Conservation (phyloP, 2,888 invertebrate species). For the Xanthostigma xanthostigma region DNA sequence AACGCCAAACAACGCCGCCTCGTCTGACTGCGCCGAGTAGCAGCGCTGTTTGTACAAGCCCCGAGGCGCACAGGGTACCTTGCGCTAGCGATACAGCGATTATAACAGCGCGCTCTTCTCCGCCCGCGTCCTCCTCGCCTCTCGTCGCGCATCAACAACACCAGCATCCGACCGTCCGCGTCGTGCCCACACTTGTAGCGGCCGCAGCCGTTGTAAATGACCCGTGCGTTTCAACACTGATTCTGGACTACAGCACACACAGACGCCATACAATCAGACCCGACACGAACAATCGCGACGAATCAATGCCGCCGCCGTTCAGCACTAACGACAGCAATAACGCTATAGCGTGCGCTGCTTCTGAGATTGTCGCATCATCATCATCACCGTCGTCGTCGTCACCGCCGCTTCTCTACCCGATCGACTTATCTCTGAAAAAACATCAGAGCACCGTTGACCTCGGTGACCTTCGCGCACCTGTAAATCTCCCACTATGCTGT, state of each 20-base stretch:
- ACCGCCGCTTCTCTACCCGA: constrained; percentile 12
- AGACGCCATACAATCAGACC: constrained; percentile 16
- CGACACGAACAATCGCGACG: constrained; percentile 18
- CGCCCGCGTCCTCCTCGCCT: constrained; percentile 30
- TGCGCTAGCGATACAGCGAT: constrained; percentile 1
- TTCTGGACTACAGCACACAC: constrained; percentile 23
- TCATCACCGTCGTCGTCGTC: constrained; percentile 20
- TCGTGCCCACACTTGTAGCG: constrained; percentile 16
- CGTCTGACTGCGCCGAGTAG: constrained; percentile 3
- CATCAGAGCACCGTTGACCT: constrained; percentile 9
- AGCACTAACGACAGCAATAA: constrained; percentile 16
- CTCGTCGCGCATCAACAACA: constrained; percentile 23
- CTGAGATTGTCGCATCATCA: constrained; percentile 21
- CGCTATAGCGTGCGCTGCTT: constrained; percentile 20
- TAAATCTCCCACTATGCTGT: constrained; percentile 12
- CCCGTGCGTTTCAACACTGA: too few relatives aligned
- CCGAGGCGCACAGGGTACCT: constrained; percentile 1
- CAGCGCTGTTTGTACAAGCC: constrained; percentile 1
- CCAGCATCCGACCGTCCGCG: constrained; percentile 24
- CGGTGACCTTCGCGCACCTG: constrained; percentile 18
- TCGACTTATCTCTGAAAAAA: constrained; percentile 27
- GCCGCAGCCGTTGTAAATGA: constrained; percentile 15
- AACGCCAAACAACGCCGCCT: constrained; percentile 21
- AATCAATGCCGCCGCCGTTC: constrained; percentile 18
- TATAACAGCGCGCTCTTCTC: constrained; percentile 26